These are phyloP conservation scores for Amphipoea lucens DNA, from an alignment of 2,888 invertebrate species.

Conservation along the genomic window DNA sequence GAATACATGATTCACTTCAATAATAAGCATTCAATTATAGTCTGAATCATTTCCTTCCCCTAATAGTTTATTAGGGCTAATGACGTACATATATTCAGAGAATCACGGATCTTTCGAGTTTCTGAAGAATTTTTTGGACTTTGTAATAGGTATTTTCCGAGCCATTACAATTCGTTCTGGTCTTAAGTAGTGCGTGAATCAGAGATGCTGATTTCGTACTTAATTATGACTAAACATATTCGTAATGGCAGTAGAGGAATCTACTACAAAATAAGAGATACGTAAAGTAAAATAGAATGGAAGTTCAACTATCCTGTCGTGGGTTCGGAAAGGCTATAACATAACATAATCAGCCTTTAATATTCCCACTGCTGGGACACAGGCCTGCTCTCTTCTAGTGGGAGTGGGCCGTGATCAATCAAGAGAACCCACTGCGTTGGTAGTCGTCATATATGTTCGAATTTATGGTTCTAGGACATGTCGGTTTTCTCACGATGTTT, in stretches of 20 bases:
- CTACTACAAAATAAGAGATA: background rate
- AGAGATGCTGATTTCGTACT: conserved; percentile 20
- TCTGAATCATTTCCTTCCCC: conserved; percentile 74
- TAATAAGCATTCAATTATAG: conserved; percentile 73
- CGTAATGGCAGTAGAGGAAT: background rate
- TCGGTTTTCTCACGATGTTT: too few species aligned
- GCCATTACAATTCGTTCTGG: conserved; percentile 54
- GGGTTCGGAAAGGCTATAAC: background rate
- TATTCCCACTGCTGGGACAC: too few species aligned
- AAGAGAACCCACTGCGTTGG: too few species aligned
- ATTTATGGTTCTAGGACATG: too few species aligned
- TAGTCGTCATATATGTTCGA: too few species aligned
- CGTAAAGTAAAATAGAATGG: background rate
- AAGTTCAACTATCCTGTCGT: background rate
- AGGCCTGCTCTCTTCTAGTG: too few species aligned
- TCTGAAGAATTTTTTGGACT: conserved; percentile 41
- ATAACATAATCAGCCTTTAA: too few species aligned
- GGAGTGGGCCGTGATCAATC: too few species aligned
- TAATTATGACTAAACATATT: background rate
- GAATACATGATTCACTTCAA: conserved; percentile 73
- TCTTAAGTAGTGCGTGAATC: conserved; percentile 44
- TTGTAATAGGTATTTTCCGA: conserved; percentile 36
- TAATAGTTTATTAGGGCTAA: conserved; percentile 67
- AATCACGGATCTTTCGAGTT: conserved; percentile 62
- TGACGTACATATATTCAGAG: conserved; percentile 73